A percentile compares a stretch with the other conserved stretches of the same genome.
Conservation (phyloP, 1,140 invertebrate genomes). For the Hypsibius dujardini region DNA sequence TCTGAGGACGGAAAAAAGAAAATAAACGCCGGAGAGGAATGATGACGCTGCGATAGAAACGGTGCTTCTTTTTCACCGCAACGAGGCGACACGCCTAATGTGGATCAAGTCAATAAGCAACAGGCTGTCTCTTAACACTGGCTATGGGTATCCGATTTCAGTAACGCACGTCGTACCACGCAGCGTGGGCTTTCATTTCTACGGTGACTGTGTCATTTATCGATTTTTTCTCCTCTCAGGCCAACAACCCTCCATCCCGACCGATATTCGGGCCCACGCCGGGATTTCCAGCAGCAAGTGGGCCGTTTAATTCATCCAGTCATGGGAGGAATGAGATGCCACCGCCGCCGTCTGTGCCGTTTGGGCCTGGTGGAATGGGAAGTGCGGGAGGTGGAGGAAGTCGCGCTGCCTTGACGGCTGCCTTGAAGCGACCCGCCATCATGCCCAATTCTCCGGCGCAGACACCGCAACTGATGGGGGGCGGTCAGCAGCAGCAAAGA, state of each 20-base stretch:
- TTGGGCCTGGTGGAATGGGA: too few relatives aligned
- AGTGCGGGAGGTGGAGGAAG: too few relatives aligned
- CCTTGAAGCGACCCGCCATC: constrained; percentile 6
- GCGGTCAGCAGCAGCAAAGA: background rate
- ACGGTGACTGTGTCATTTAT: background rate
- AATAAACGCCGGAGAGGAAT: too few relatives aligned
- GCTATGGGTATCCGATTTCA: too few relatives aligned
- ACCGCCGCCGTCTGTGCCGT: constrained; percentile 8
- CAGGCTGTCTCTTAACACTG: too few relatives aligned
- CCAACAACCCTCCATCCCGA: background rate
- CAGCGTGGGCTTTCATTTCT: background rate
- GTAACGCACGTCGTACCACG: too few relatives aligned
- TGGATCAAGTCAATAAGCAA: too few relatives aligned
- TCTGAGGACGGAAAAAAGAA: too few relatives aligned
- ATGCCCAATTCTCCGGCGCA: background rate
- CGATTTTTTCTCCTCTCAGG: background rate
- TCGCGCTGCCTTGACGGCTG: constrained; percentile 7
- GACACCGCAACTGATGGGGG: background rate
- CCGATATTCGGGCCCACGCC: background rate
- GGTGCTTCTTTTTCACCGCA: too few relatives aligned
- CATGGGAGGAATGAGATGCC: background rate
- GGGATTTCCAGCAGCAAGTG: background rate
- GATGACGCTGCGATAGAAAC: too few relatives aligned
- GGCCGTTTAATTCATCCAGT: background rate
- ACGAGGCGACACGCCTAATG: too few relatives aligned